Conservation (phyloP, 2,797 vertebrate species). For the Geotrypetes seraphini region DNA sequence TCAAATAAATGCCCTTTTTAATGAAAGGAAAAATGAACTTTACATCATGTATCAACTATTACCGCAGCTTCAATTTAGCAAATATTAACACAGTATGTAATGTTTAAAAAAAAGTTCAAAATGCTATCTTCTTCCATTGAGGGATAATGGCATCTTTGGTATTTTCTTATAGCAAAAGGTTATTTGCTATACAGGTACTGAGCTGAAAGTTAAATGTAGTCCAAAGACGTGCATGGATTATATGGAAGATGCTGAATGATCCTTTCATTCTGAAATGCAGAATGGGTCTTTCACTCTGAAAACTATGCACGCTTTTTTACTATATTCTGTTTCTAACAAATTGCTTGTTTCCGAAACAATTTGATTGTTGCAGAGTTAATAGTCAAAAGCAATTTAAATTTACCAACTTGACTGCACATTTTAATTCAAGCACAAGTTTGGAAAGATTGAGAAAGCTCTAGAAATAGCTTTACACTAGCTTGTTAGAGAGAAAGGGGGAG, state of each 20-base stretch:
- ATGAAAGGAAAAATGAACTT: too few relatives aligned
- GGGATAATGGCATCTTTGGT: constrained; percentile 7
- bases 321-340: constrained; percentile 32
- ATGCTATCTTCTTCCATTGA: constrained; percentile 7
- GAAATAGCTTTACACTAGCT: constrained; percentile 18
- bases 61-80: too few relatives aligned
- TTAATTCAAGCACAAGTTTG: constrained; percentile 29
- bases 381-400: constrained; percentile 36
- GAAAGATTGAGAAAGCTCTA: constrained; percentile 31
- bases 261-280: constrained; percentile 19
- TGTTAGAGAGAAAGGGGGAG: constrained; percentile 9
- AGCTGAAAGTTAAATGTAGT: constrained; percentile 13
- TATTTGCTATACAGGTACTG: constrained; percentile 1
- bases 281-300: constrained; percentile 12
- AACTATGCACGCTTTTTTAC: constrained; percentile 26
- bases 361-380: constrained; percentile 32
- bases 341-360: constrained; percentile 36
- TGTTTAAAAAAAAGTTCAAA: background rate
- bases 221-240: constrained; percentile 10
- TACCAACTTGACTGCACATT: constrained; percentile 28
- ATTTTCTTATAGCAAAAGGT: constrained; percentile 7
- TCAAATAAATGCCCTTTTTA: too few relatives aligned
- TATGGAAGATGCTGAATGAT: constrained; percentile 16
- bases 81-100: background rate
- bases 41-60: too few relatives aligned